phyloP scores from a whole-genome alignment of 2,888 invertebrate genomes.

The Ctena decussata region DNA sequence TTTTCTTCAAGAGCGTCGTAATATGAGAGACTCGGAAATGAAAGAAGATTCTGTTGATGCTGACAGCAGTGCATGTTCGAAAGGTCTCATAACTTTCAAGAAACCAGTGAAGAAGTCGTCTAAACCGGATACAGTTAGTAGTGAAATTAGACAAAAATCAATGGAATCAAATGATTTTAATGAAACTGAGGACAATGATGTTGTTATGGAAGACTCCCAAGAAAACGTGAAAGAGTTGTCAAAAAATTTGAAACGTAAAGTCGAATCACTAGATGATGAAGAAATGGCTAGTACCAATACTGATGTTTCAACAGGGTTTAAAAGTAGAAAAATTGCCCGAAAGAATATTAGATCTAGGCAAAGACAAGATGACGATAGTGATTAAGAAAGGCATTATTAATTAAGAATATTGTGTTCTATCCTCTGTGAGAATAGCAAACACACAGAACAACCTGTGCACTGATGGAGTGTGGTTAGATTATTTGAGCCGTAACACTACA shows the following conservation, averaged over 20 bases:
- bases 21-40: slow-evolving; percentile 64
- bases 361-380: slow-evolving; percentile 32
- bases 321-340: slow-evolving; percentile 38
- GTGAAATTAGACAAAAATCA: neutral
- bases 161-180: neutral
- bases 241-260: slow-evolving; percentile 28
- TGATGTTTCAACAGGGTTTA: slow-evolving; percentile 32
- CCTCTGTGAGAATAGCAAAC: too few relatives aligned
- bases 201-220: slow-evolving; percentile 1
- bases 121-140: neutral
- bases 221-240: neutral
- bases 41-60: slow-evolving; percentile 57
- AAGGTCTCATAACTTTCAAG: slow-evolving; percentile 73
- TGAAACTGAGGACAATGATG: neutral
- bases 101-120: slow-evolving; percentile 25
- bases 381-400: neutral
- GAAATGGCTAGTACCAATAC: neutral
- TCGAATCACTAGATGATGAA: slow-evolving; percentile 33
- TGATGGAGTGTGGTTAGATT: too few relatives aligned
- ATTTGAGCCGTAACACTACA: too few relatives aligned
- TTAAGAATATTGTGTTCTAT: too few relatives aligned
- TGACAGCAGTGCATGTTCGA: slow-evolving; percentile 72
- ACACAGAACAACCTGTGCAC: too few relatives aligned
- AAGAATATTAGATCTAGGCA: slow-evolving; percentile 41
- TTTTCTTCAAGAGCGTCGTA: slow-evolving; percentile 90